Conservation (phyloP, 2,113 vertebrate species). For the Porphyrio hochstetteri region DNA sequence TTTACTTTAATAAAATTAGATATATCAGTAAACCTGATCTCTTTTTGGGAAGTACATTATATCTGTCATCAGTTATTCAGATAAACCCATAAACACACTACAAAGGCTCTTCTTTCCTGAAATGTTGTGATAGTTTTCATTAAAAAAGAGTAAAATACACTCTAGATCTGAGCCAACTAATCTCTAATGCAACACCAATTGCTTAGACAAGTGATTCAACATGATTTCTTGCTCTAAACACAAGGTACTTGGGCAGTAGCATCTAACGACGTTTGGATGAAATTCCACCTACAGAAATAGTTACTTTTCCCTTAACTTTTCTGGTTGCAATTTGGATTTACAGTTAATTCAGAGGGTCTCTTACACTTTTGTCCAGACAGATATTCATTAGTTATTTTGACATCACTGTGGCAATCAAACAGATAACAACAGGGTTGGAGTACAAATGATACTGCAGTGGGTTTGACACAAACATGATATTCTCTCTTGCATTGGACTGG, state of each 20-base stretch:
- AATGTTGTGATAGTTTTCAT: not conserved
- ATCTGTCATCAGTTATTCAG: not conserved
- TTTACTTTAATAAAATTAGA: not conserved
- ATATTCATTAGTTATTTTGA: not conserved
- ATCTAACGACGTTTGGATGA: not conserved
- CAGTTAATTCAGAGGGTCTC: not conserved
- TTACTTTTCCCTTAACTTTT: not conserved
- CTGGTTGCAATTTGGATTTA: not conserved
- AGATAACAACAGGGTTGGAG: not conserved
- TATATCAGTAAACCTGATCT: not conserved
- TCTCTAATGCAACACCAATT: not conserved
- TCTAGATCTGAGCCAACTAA: not conserved
- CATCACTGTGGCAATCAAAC: not conserved
- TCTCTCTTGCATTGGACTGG: accelerated
- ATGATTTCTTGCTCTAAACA: not conserved
- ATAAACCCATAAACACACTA: not conserved
- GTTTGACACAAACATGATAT: not conserved
- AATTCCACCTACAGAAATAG: not conserved
- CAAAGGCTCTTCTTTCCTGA: not conserved
- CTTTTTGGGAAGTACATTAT: not conserved
- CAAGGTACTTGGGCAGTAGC: not conserved
- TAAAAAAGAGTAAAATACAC: not conserved
- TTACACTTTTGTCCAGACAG: not conserved
- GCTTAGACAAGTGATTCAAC: not conserved
- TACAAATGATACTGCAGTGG: not conserved